Conservation (phyloP, 2,888 invertebrate species). For the Alcis repandata region DNA sequence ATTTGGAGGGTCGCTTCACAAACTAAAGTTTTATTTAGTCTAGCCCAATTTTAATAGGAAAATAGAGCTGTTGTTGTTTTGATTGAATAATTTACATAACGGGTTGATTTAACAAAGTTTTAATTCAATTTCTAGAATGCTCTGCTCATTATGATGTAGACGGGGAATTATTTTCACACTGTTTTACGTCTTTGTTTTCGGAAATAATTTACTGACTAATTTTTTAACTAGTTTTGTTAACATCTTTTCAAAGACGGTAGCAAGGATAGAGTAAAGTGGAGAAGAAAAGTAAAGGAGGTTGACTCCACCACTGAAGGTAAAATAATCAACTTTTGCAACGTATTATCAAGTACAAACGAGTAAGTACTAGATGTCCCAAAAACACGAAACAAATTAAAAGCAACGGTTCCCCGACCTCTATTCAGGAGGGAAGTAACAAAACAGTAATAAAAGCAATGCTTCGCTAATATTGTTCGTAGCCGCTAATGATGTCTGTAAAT, state of each 20-base stretch:
- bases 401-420: slow-evolving; percentile 43
- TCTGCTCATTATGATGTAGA: neutral
- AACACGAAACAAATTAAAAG: slow-evolving; percentile 44
- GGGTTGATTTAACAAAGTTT: slow-evolving; percentile 8
- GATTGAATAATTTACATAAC: slow-evolving; percentile 16
- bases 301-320: no score
- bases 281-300: no score
- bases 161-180: neutral
- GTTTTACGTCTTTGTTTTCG: neutral
- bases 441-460: slow-evolving; percentile 57
- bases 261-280: no score
- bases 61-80: slow-evolving; percentile 23
- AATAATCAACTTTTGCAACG: no score
- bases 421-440: slow-evolving; percentile 52
- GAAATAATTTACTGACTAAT: no score
- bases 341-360: neutral
- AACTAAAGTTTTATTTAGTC: slow-evolving; percentile 14
- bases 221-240: no score
- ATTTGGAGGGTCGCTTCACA: slow-evolving; percentile 1
- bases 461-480: slow-evolving; percentile 58
- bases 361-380: slow-evolving; percentile 2
- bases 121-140: slow-evolving; percentile 13
- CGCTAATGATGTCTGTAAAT: slow-evolving; percentile 61
- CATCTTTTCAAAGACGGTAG: no score
- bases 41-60: slow-evolving; percentile 22